Percentiles rank a stretch among this genome's conserved stretches.
phyloP scores from a whole-genome alignment of 1,140 invertebrate genomes.

The Drosophila teissieri region DNA sequence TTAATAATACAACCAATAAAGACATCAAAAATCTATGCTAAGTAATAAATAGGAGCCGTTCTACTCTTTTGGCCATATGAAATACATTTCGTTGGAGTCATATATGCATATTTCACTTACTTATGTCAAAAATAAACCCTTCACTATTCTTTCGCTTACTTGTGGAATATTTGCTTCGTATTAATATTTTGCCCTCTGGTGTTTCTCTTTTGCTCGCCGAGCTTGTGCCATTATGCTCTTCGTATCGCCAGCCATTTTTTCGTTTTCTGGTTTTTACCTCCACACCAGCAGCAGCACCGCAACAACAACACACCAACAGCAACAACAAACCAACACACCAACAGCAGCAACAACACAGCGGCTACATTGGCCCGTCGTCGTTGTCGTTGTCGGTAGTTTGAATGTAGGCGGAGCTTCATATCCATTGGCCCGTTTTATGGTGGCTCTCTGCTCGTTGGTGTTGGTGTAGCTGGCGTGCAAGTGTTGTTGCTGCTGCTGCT shows the following conservation, averaged over 20 bases:
- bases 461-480: conserved; percentile 21
- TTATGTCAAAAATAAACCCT: too few relatives aligned
- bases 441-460: conserved; percentile 65
- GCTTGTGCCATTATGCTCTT: conserved; percentile 60
- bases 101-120: too few relatives aligned
- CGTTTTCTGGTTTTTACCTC: conserved; percentile 64
- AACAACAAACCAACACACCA: conserved; percentile 23
- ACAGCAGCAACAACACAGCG: conserved; percentile 25
- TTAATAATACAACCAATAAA: too few relatives aligned
- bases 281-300: conserved; percentile 36
- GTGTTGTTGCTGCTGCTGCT: conserved; percentile 56
- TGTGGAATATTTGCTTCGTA: background rate
- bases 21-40: too few relatives aligned
- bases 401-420: conserved; percentile 84
- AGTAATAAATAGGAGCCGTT: too few relatives aligned
- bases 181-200: conserved; percentile 32
- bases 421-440: conserved; percentile 83
- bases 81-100: too few relatives aligned
- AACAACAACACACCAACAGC: conserved; percentile 18
- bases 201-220: conserved; percentile 30
- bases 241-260: conserved; percentile 67
- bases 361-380: conserved; percentile 42
- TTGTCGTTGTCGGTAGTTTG: conserved; percentile 73
- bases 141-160: too few relatives aligned
- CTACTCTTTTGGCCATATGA: too few relatives aligned